These are phyloP conservation scores for Moxostoma hubbsi DNA, from an alignment of 2,797 vertebrate species.

Conservation along the genomic window DNA sequence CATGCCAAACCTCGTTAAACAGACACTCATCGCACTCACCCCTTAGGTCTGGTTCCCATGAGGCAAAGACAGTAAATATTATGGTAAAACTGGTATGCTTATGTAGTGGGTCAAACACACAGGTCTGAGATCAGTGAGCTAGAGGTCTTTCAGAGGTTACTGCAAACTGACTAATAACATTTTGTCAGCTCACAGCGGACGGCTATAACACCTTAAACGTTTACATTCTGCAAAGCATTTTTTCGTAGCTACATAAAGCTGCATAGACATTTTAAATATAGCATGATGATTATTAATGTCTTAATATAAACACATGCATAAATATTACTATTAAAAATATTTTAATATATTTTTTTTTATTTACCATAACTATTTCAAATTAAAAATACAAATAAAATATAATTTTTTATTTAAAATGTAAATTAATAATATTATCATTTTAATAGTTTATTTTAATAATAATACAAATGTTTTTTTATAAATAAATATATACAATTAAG, in stretches of 20 bases:
- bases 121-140: conserved; percentile 17
- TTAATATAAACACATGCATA: no score
- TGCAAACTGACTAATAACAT: not conserved
- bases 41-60: not conserved
- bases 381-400: no score
- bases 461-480: no score
- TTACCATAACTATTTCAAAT: no score
- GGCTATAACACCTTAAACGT: no score
- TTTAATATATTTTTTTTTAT: no score
- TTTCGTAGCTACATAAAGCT: not conserved
- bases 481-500: no score
- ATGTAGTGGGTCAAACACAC: conserved; percentile 1
- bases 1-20: not conserved
- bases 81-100: not conserved
- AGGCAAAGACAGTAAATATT: conserved; percentile 18
- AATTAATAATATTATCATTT: no score
- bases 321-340: no score
- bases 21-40: not conserved
- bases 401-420: no score
- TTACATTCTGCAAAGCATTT: no score
- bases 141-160: not conserved
- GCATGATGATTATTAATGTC: not conserved
- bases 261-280: not conserved
- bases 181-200: not conserved
- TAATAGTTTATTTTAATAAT: no score